A percentile compares a stretch with the other conserved stretches of the same genome.
Conservation (phyloP, 2,113 vertebrate species). For the Grantiella picta region DNA sequence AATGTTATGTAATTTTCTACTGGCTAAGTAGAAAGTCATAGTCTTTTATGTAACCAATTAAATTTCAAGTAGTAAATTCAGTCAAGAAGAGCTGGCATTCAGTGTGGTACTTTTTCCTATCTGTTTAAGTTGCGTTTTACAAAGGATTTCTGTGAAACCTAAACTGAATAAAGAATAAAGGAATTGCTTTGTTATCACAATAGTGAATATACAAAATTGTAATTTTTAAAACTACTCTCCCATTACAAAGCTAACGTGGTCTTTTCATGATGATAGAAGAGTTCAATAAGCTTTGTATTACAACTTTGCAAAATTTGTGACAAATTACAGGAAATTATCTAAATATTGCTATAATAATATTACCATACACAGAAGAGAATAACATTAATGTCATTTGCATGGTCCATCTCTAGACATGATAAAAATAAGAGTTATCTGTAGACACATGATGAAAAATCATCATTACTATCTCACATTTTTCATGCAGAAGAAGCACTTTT, state of each 20-base stretch:
- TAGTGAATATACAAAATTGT: not conserved
- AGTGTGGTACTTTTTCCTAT: not conserved
- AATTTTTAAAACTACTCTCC: not conserved
- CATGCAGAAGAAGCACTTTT: not conserved
- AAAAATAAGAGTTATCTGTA: not conserved
- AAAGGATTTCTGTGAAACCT: not conserved
- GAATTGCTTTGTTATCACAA: not conserved
- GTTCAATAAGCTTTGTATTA: not conserved
- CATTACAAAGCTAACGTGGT: not conserved
- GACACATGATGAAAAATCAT: not conserved
- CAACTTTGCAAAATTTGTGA: not conserved
- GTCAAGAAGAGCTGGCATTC: not conserved
- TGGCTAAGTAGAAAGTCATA: accelerated
- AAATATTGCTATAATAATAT: not conserved
- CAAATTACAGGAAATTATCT: not conserved
- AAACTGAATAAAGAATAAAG: not conserved
- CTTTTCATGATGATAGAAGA: not conserved
- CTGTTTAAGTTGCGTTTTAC: not conserved
- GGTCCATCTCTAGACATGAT: not conserved
- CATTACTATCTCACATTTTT: not conserved
- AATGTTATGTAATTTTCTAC: not conserved
- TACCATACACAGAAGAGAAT: not conserved
- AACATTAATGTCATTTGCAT: not conserved
- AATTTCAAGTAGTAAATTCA: not conserved
- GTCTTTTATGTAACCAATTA: not conserved